Percentiles rank a stretch among this genome's conserved stretches.
phyloP scores from a whole-genome alignment of 2,113 vertebrate genomes.

The Varanus salvator region DNA sequence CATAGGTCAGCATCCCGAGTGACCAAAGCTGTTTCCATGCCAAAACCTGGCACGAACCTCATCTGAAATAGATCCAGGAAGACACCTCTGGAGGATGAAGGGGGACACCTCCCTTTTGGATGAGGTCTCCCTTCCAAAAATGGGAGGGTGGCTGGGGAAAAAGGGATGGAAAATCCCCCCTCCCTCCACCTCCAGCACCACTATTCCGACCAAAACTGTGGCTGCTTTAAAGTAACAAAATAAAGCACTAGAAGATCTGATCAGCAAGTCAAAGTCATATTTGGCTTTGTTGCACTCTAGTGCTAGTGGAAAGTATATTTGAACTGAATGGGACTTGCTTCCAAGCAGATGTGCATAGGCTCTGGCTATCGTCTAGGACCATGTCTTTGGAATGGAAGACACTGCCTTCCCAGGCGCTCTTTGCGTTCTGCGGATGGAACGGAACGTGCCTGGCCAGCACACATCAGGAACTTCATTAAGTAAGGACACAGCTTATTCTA shows the following conservation, averaged over 20 bases:
- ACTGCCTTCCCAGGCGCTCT: background rate
- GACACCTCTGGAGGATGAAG: background rate
- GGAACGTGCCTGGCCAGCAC: background rate
- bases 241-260: background rate
- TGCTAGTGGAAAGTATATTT: background rate
- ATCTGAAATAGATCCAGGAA: no score
- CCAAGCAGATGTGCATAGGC: background rate
- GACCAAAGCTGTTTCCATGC: no score
- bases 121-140: no score
- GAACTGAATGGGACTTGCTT: background rate
- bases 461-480: background rate
- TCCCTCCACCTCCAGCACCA: no score
- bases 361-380: background rate
- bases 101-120: no score
- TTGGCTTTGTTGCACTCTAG: background rate
- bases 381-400: background rate
- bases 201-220: background rate
- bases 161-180: background rate
- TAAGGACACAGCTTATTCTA: background rate
- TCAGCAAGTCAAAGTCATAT: background rate
- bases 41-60: no score
- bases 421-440: background rate
- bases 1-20: no score
- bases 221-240: background rate
- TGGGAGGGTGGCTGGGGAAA: background rate